These are phyloP conservation scores for Sporophila hypoxantha DNA, from an alignment of 2,113 vertebrate species.

Conservation along the genomic window DNA sequence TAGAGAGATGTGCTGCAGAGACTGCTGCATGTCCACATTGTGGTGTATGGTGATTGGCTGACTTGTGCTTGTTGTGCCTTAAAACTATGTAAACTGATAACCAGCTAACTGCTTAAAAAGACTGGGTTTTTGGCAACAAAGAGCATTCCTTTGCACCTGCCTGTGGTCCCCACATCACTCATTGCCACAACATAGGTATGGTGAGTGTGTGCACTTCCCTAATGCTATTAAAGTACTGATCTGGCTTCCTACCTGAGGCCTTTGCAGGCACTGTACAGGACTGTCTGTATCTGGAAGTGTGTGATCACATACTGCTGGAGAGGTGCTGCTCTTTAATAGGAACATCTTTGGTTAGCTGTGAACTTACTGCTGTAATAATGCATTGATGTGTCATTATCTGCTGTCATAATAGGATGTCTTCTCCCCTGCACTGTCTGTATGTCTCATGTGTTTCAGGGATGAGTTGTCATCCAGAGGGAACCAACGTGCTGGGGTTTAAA, in stretches of 20 bases:
- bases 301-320: not conserved
- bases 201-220: not conserved
- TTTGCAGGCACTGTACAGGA: not conserved
- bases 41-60: not conserved
- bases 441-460: not conserved
- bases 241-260: not conserved
- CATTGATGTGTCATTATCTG: not conserved
- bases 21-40: no score
- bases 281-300: not conserved
- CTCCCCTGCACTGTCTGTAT: not conserved
- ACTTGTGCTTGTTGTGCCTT: not conserved
- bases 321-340: not conserved
- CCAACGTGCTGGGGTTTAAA: not conserved
- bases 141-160: not conserved
- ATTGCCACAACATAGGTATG: not conserved
- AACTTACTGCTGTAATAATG: not conserved
- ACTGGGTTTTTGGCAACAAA: not conserved
- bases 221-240: not conserved
- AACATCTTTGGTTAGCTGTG: not conserved
- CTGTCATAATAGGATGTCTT: not conserved
- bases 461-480: not conserved
- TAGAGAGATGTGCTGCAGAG: not conserved
- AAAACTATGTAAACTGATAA: not conserved
- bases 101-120: not conserved
- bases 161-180: not conserved